Percentiles rank a stretch among this genome's conserved stretches.
These are phyloP conservation scores for Acanthopleura granulata DNA, from an alignment of 2,888 invertebrate genomes.

Conservation along the genomic window DNA sequence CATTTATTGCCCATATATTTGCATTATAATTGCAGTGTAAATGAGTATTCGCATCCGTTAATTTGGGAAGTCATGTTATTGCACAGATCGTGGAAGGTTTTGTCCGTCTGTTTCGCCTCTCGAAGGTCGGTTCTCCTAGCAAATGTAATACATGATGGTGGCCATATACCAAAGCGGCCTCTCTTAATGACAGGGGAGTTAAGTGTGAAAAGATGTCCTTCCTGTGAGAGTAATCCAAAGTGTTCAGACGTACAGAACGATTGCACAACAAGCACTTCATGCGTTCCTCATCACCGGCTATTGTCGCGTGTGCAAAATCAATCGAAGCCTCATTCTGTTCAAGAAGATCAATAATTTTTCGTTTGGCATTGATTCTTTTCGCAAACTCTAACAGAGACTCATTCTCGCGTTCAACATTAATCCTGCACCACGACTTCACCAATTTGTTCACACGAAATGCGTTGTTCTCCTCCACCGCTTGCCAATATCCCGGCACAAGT, in stretches of 20 bases:
- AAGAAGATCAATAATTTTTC: slow-evolving; percentile 50
- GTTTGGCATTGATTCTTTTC: slow-evolving; percentile 44
- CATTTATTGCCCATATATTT: too few relatives aligned
- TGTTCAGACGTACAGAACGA: slow-evolving; percentile 49
- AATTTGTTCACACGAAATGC: slow-evolving; percentile 56
- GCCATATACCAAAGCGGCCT: slow-evolving; percentile 58
- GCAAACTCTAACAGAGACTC: slow-evolving; percentile 55
- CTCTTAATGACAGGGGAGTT: slow-evolving; percentile 54
- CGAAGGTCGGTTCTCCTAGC: slow-evolving; percentile 24
- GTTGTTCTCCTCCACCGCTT: slow-evolving; percentile 46
- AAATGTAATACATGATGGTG: slow-evolving; percentile 56
- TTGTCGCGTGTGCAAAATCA: slow-evolving; percentile 65
- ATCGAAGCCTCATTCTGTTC: slow-evolving; percentile 54
- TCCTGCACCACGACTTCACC: slow-evolving; percentile 63
- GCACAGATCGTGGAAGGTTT: neutral
- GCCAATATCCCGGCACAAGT: slow-evolving; percentile 60
- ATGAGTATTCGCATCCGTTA: too few relatives aligned
- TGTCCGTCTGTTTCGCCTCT: neutral
- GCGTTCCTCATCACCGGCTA: slow-evolving; percentile 61
- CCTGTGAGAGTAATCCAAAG: slow-evolving; percentile 57
- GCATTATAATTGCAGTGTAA: too few relatives aligned
- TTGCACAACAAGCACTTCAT: slow-evolving; percentile 56
- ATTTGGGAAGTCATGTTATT: neutral
- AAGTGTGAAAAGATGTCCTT: slow-evolving; percentile 52
- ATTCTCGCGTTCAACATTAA: slow-evolving; percentile 51